Base-by-base conservation (phyloP, 2,888 invertebrate genomes). In the Corbicula japonica region DNA sequence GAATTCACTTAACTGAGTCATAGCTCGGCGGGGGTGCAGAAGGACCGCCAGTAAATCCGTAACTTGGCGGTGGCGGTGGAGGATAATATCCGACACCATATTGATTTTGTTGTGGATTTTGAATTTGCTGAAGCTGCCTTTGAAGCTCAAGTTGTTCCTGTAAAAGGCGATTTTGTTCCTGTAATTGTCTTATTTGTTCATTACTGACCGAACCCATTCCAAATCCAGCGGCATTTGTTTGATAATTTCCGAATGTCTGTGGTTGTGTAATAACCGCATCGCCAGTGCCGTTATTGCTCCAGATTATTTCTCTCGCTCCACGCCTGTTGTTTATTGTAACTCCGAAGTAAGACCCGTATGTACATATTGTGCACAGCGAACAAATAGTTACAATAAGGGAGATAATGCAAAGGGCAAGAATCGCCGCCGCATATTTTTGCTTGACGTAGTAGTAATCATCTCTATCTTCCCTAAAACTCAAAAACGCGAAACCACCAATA, bases 101-200 rank as follows among this genome's bases (percentile, higher is more conserved):
- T 15, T 69, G 58, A 3, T 26, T 58, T 30, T 69, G 69, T 12
- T 68, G 66, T 15, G 35, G 60, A 6, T 58, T 61, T 41, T 71
- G 71, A 12, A 62, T 50, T 50, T 62, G 71, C 38, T 73, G 72
- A 28, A 70, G 8, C 23, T 70, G 60, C 23, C 35, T 21, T 56
- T 63, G 63, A 1, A 58, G 58, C 18, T 65, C 62, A 21, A 56
- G 56, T n/a, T 65, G 72, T n/a, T 73, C 56, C 28, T 73, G 72
- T 23, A 58, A 58, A 44, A 63, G 58, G 15, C 44, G 54, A 35
- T 62, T 71, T 38, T 71, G 52, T n/a, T n/a, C 15, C 30, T 52
- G 23, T n/a, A 66, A 21, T 32, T 66, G 52, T 41, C 38, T 52
- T 18, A 66, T 35, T 30, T 54, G 54, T 0, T 18, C 12, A 52